phyloP scores from a whole-genome alignment of 2,888 invertebrate genomes.

The Nowickia ferox region DNA sequence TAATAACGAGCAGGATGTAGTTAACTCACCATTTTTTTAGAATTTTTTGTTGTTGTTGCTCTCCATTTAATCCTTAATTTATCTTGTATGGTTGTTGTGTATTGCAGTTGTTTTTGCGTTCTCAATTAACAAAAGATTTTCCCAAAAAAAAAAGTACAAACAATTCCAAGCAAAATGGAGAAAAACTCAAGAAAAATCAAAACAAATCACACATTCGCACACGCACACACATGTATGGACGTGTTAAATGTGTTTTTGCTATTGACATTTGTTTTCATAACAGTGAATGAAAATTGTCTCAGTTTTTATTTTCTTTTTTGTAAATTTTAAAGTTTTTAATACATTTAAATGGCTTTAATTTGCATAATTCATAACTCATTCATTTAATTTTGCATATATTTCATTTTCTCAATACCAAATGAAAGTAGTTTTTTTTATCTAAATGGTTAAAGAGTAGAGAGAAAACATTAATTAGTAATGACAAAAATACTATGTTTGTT shows the following conservation, averaged over 20 bases:
- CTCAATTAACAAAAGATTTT: conserved; percentile 53
- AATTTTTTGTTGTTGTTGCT: conserved; percentile 28
- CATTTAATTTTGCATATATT: neutral
- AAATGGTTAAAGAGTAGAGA: conserved; percentile 11
- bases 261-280: conserved; percentile 64
- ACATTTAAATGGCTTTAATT: conserved; percentile 9
- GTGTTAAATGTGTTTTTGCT: conserved; percentile 51
- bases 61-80: conserved; percentile 61
- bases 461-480: conserved; percentile 8
- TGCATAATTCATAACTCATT: neutral
- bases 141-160: conserved; percentile 19
- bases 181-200: conserved; percentile 41
- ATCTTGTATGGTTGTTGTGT: conserved; percentile 31
- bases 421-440: conserved; percentile 45
- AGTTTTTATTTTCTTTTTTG: neutral
- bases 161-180: conserved; percentile 37
- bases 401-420: conserved; percentile 20
- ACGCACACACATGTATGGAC: conserved; percentile 13
- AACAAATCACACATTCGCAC: conserved; percentile 51
- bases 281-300: conserved; percentile 22
- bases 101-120: neutral
- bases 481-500: neutral
- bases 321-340: conserved; percentile 15
- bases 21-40: conserved; percentile 55
- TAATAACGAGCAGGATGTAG: neutral